Conservation (phyloP, 2,888 invertebrate species). For the Dryocosmus kuriphilus region DNA sequence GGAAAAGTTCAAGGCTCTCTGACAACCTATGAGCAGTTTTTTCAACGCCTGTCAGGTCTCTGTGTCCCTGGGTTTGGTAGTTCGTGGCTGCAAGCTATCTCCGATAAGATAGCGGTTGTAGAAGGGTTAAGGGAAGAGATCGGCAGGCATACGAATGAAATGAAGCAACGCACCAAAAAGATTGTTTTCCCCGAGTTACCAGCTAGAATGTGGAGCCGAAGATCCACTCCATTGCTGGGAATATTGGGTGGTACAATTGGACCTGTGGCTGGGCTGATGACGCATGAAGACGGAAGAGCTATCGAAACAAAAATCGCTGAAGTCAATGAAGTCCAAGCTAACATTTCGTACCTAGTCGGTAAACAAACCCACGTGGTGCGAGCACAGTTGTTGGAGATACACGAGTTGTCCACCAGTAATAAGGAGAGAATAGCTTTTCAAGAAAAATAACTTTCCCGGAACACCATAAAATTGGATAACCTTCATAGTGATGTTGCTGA, state of each 20-base stretch:
- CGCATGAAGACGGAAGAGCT: background rate
- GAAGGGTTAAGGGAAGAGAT: background rate
- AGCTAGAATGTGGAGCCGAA: no score
- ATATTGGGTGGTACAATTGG: background rate
- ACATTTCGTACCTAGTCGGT: no score
- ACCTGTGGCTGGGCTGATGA: background rate
- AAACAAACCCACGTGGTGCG: no score
- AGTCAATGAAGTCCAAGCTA: background rate
- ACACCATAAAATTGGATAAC: background rate
- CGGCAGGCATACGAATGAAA: background rate
- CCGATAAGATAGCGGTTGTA: background rate
- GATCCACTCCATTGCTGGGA: background rate
- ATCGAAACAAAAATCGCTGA: background rate
- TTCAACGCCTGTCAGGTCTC: no score
- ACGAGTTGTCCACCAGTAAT: background rate
- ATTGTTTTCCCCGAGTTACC: background rate
- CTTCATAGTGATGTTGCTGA: background rate
- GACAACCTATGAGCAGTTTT: no score
- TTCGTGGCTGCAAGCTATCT: background rate
- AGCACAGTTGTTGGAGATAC: background rate
- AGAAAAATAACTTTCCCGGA: background rate
- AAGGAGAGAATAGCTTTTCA: background rate
- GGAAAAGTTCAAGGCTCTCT: no score
- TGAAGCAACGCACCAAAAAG: background rate
- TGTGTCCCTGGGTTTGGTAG: no score